Percentiles rank a stretch among this genome's conserved stretches.
These are phyloP conservation scores for Sphaeridia pumilis DNA, from an alignment of 2,888 invertebrate species.

Conservation along the genomic window DNA sequence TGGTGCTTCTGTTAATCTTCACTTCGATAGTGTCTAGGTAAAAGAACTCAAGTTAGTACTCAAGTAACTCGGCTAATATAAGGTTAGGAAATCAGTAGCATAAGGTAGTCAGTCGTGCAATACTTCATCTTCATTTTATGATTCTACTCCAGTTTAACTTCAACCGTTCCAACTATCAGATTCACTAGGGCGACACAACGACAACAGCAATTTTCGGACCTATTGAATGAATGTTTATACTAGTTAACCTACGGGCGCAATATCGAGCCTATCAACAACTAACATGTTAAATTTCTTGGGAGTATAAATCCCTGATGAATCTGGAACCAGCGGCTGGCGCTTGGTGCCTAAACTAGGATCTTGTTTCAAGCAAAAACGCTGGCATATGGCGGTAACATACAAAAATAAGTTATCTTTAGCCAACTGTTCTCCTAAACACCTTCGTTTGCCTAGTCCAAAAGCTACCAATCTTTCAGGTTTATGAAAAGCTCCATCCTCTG, in stretches of 20 bases:
- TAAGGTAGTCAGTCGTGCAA: neutral
- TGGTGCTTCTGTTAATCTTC: too few relatives aligned
- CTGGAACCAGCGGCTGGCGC: neutral
- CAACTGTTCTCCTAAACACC: constrained; percentile 4
- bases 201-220: too few relatives aligned
- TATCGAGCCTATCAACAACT: neutral
- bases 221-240: too few relatives aligned
- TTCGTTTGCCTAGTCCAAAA: neutral
- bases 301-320: neutral
- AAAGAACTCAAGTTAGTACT: too few relatives aligned
- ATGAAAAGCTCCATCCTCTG: neutral
- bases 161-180: too few relatives aligned
- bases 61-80: too few relatives aligned
- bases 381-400: neutral
- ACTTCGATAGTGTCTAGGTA: too few relatives aligned
- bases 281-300: neutral
- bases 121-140: neutral
- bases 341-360: neutral
- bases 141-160: too few relatives aligned
- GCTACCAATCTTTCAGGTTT: neutral
- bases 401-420: constrained; percentile 3
- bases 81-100: too few relatives aligned
- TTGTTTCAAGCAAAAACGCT: neutral
- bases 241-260: too few relatives aligned
- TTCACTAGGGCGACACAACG: too few relatives aligned